Conservation (phyloP, 2,888 invertebrate species). For the Aphodius sticticus region DNA sequence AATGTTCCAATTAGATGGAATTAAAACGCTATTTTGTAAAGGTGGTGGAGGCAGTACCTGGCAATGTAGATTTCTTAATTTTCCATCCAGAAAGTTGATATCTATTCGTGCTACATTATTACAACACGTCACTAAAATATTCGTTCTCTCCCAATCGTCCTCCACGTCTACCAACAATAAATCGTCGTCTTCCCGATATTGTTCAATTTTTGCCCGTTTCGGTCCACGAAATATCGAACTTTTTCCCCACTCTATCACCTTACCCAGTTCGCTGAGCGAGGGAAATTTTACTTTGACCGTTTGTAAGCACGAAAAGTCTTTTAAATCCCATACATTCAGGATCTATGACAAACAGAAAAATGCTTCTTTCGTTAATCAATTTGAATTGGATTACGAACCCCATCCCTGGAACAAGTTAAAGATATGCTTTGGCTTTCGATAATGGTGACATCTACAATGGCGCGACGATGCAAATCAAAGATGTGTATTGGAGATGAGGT, state of each 20-base stretch:
- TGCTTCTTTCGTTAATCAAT: neutral
- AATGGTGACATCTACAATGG: conserved; percentile 65
- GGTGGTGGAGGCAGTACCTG: conserved; percentile 55
- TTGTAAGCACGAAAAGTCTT: conserved; percentile 66
- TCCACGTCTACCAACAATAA: conserved; percentile 5
- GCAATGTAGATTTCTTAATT: conserved; percentile 46
- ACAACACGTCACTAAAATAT: conserved; percentile 65
- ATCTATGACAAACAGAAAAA: conserved; percentile 56
- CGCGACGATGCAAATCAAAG: conserved; percentile 55
- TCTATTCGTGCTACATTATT: conserved; percentile 63
- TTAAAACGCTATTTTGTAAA: conserved; percentile 57
- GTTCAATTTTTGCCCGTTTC: conserved; percentile 43
- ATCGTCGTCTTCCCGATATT: neutral
- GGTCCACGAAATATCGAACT: conserved; percentile 67
- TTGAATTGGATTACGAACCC: conserved; percentile 49
- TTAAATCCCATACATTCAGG: conserved; percentile 68
- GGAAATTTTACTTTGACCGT: conserved; percentile 66
- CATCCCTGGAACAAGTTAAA: conserved; percentile 65
- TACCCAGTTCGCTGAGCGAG: conserved; percentile 65
- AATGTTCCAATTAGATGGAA: conserved; percentile 56
- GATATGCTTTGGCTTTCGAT: conserved; percentile 62
- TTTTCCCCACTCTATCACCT: conserved; percentile 66
- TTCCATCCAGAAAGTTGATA: conserved; percentile 49
- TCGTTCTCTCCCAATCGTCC: conserved; percentile 55
- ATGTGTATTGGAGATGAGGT: conserved; percentile 56